These are phyloP conservation scores for Cacatua alba DNA, from an alignment of 2,113 vertebrate species.

Conservation along the genomic window DNA sequence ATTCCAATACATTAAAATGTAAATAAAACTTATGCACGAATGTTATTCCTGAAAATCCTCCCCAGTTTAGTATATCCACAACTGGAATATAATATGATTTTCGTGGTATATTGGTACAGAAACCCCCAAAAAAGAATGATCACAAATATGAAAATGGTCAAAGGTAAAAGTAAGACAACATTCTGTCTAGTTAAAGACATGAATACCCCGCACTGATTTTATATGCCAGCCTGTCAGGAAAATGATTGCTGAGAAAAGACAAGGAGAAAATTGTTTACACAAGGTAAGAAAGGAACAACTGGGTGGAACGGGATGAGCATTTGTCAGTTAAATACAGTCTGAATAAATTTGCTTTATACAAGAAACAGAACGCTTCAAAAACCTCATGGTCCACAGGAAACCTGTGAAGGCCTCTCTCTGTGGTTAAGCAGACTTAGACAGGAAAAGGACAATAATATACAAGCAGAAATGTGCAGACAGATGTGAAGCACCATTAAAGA, in stretches of 20 bases:
- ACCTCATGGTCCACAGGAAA: neutral
- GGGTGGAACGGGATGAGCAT: neutral
- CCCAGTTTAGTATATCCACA: neutral
- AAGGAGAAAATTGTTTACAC: neutral
- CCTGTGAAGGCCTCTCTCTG: neutral
- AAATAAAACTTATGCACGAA: neutral
- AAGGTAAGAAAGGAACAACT: neutral
- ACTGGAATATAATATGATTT: neutral
- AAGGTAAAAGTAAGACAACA: neutral
- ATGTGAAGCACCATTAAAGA: neutral
- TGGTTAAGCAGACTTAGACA: neutral
- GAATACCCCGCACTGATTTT: accelerated
- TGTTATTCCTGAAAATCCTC: neutral
- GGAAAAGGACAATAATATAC: neutral
- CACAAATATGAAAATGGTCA: neutral
- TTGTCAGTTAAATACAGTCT: neutral
- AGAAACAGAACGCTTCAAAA: accelerated
- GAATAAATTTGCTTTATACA: neutral
- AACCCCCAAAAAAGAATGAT: neutral
- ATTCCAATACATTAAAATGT: neutral
- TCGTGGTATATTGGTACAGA: neutral
- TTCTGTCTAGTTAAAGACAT: neutral
- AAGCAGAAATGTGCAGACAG: accelerated
- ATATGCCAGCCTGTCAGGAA: neutral
- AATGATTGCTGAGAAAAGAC: neutral